Evolutionary conservation across 1,140 invertebrate genomes (phyloP).

Genomic region (Solen grandis): DNA sequence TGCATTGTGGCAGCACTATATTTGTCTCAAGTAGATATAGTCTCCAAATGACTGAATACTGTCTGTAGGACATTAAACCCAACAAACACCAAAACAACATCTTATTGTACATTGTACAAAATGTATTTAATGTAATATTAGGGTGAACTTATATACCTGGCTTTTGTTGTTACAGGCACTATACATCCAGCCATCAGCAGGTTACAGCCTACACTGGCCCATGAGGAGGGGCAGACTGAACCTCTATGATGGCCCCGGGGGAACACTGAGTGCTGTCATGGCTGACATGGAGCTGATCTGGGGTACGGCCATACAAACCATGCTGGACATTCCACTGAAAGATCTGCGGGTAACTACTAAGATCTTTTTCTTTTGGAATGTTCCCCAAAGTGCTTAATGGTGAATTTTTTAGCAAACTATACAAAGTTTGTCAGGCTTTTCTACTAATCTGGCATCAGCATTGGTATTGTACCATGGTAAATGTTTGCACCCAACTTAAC

Average conservation of each 20-base stretch:
- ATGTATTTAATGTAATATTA: no score
- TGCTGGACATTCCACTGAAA: constrained; percentile 88
- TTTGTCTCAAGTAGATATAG: no score
- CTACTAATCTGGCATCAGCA: no score
- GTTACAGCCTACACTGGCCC: constrained; percentile 94
- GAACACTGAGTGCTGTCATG: constrained; percentile 90
- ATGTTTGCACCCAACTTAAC: no score
- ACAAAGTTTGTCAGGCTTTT: constrained; percentile 25
- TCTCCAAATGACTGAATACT: no score
- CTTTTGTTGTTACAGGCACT: constrained; percentile 85
- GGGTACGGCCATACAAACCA: constrained; percentile 89
- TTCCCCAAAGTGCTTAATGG: no score
- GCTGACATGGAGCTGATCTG: constrained; percentile 94
- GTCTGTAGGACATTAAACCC: no score
- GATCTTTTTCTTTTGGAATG: neutral
- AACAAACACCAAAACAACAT: no score
- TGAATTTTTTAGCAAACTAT: constrained; percentile 5
- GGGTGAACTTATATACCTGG: no score
- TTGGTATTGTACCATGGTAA: no score
- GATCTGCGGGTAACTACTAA: constrained; percentile 85
- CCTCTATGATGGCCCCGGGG: constrained; percentile 90
- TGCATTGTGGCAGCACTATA: no score
- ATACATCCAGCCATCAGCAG: constrained; percentile 85
- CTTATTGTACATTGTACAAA: no score
- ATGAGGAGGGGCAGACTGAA: constrained; percentile 93